These are phyloP conservation scores for Trilocha varians DNA, from an alignment of 2,888 invertebrate species.

Conservation along the genomic window DNA sequence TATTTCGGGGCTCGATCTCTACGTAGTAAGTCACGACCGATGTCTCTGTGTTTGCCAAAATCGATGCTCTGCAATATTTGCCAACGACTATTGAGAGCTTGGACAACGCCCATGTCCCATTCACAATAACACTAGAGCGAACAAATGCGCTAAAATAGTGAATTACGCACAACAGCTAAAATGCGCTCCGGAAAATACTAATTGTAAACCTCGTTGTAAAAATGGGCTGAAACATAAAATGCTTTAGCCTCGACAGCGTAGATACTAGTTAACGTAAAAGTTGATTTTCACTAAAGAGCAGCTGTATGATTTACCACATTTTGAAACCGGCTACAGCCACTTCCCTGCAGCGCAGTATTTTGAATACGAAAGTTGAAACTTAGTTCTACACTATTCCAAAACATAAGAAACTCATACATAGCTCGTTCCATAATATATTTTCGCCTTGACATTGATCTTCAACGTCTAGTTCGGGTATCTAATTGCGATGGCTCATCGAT, in stretches of 20 bases:
- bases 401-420: constrained; percentile 4
- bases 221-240: too few species aligned
- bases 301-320: too few species aligned
- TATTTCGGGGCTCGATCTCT: constrained; percentile 7
- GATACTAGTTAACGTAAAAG: too few species aligned
- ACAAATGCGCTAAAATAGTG: constrained; percentile 9
- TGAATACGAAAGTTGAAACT: too few species aligned
- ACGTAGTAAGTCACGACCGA: background rate
- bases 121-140: constrained; percentile 4
- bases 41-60: constrained; percentile 2
- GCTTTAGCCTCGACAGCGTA: too few species aligned
- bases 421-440: constrained; percentile 15
- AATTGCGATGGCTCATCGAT: constrained; percentile 30
- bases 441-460: constrained; percentile 31
- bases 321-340: too few species aligned
- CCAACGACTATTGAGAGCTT: constrained; percentile 8
- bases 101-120: constrained; percentile 16
- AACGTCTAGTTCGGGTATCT: constrained; percentile 37
- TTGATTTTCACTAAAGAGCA: too few species aligned
- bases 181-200: constrained; percentile 18
- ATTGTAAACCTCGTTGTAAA: too few species aligned
- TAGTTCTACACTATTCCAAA: too few species aligned
- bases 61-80: constrained; percentile 5
- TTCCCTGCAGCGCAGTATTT: too few species aligned
- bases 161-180: constrained; percentile 17